A percentile compares a stretch with the other conserved stretches of the same genome.
These are phyloP conservation scores for Cepphus grylle DNA, from an alignment of 2,113 vertebrate species.

Conservation along the genomic window DNA sequence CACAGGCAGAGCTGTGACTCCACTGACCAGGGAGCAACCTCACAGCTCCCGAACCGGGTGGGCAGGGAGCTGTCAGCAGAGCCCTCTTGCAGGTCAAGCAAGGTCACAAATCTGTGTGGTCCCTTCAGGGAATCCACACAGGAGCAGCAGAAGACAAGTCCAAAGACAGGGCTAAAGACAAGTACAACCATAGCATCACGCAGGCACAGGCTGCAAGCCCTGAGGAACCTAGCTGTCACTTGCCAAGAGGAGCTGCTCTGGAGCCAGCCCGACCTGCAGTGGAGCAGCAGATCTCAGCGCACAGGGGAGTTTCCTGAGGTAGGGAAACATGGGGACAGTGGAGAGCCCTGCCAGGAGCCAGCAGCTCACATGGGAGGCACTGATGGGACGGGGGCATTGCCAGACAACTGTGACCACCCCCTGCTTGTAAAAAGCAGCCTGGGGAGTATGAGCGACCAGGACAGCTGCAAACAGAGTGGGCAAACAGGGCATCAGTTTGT, in stretches of 20 bases:
- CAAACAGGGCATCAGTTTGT: not conserved
- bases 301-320: too few relatives aligned
- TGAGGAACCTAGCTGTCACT: not conserved
- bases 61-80: not conserved
- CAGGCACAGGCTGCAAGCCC: not conserved
- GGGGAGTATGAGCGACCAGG: not conserved
- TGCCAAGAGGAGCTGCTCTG: too few relatives aligned
- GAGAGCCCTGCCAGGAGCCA: not conserved
- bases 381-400: not conserved
- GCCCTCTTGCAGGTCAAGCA: not conserved
- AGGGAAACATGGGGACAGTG: too few relatives aligned
- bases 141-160: not conserved
- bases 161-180: not conserved
- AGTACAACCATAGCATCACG: not conserved
- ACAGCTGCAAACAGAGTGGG: not conserved
- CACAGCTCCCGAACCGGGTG: not conserved
- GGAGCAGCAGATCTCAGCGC: too few relatives aligned
- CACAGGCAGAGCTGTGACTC: not conserved
- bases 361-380: not conserved
- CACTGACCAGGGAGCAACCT: not conserved
- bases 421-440: not conserved
- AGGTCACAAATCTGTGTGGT: not conserved
- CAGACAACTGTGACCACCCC: not conserved
- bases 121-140: not conserved
- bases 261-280: too few relatives aligned